Conservation (phyloP, 2,113 vertebrate species). For the Elachura formosa region DNA sequence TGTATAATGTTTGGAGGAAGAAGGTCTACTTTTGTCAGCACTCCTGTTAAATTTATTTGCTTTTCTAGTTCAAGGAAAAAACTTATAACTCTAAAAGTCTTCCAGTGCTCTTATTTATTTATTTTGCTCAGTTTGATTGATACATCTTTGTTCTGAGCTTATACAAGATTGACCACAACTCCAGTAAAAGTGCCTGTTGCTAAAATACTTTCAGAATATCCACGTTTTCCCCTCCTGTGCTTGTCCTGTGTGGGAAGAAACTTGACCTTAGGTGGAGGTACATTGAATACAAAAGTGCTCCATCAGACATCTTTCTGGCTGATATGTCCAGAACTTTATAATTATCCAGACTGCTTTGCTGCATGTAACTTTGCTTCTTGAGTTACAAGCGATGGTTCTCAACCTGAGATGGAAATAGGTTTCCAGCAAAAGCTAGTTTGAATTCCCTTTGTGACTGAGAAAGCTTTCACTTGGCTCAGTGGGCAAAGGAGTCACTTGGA, state of each 20-base stretch:
- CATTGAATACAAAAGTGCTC: background rate
- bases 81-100: slow-evolving; percentile 43
- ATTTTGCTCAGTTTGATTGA: slow-evolving; percentile 32
- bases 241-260: background rate
- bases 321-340: background rate
- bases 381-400: background rate
- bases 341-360: background rate
- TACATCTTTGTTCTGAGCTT: slow-evolving; percentile 18
- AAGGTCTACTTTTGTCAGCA: slow-evolving; percentile 59
- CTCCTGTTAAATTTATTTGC: slow-evolving; percentile 61
- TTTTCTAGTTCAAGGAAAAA: slow-evolving; percentile 62
- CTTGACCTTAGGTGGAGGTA: background rate
- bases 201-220: background rate
- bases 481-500: background rate
- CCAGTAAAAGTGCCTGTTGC: slow-evolving; percentile 11
- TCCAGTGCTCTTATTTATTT: slow-evolving; percentile 43
- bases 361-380: background rate
- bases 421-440: background rate
- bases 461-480: background rate
- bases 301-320: background rate
- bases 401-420: background rate
- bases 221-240: background rate
- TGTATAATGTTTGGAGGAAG: slow-evolving; percentile 53
- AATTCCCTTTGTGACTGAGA: background rate
- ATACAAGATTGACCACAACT: background rate